A percentile compares a stretch with the other conserved stretches of the same genome.
Evolutionary conservation across 2,113 vertebrate species (phyloP).

Genomic region (Lipophrys pholis): DNA sequence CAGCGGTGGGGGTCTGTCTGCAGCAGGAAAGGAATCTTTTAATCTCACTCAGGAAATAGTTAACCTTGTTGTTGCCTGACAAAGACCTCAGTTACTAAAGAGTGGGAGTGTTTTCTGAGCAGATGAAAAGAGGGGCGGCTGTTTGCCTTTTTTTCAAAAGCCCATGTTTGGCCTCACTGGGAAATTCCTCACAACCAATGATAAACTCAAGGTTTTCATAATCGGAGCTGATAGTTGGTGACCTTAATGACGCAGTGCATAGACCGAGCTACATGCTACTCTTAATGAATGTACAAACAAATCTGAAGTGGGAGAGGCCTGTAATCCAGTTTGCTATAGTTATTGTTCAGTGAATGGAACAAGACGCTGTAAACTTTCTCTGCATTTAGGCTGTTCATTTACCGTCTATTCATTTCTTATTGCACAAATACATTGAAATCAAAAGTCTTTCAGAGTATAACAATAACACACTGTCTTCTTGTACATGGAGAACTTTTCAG

Average conservation of each 20-base stretch:
- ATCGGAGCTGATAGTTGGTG: neutral
- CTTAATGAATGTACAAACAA: neutral
- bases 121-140: slow-evolving; percentile 26
- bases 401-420: no score
- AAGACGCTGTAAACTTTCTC: no score
- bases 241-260: neutral
- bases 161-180: slow-evolving; percentile 13
- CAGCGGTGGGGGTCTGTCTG: slow-evolving; percentile 1
- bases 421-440: no score
- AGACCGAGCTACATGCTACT: neutral
- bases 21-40: slow-evolving; percentile 37
- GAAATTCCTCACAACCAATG: slow-evolving; percentile 37
- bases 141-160: slow-evolving; percentile 16
- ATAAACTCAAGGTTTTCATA: slow-evolving; percentile 37
- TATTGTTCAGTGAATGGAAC: no score
- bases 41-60: slow-evolving; percentile 44
- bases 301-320: no score
- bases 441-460: no score
- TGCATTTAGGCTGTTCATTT: no score
- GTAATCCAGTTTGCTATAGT: no score
- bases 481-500: no score
- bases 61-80: slow-evolving; percentile 43
- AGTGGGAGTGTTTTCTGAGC: slow-evolving; percentile 57
- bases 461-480: no score
- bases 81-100: slow-evolving; percentile 29